Conservation (phyloP, 2,888 invertebrate species). For the Nasonovia ribisnigri region DNA sequence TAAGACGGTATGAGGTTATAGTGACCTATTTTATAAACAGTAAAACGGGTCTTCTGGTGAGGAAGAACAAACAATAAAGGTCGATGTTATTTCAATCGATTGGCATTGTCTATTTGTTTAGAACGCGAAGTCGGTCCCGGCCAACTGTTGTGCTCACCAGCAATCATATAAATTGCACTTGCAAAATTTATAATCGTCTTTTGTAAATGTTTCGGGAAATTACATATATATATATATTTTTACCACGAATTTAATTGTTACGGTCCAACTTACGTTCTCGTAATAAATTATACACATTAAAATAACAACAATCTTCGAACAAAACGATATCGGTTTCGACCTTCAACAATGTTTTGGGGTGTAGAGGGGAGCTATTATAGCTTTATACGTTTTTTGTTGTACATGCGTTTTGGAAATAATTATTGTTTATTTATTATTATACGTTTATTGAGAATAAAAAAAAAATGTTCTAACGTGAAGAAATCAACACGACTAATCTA, state of each 20-base stretch:
- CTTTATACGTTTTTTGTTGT: not conserved
- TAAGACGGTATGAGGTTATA: not conserved
- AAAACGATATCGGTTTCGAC: not conserved
- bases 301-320: not conserved
- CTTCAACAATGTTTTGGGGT: not conserved
- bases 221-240: not conserved
- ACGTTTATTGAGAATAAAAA: not conserved
- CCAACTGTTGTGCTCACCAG: slow-evolving; percentile 12
- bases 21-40: slow-evolving; percentile 35
- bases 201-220: not conserved
- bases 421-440: not conserved
- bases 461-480: not conserved
- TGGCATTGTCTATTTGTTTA: slow-evolving; percentile 37
- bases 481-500: not conserved
- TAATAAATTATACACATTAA: slow-evolving; percentile 5
- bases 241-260: not conserved
- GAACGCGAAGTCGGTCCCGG: slow-evolving; percentile 12
- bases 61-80: slow-evolving; percentile 21
- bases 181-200: slow-evolving; percentile 28
- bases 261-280: not conserved
- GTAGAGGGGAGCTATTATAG: not conserved
- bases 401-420: not conserved
- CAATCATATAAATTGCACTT: slow-evolving; percentile 23
- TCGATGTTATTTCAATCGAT: slow-evolving; percentile 52
- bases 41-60: not conserved